phyloP scores from a whole-genome alignment of 1,140 invertebrate species.

The Calycopis cecrops region DNA sequence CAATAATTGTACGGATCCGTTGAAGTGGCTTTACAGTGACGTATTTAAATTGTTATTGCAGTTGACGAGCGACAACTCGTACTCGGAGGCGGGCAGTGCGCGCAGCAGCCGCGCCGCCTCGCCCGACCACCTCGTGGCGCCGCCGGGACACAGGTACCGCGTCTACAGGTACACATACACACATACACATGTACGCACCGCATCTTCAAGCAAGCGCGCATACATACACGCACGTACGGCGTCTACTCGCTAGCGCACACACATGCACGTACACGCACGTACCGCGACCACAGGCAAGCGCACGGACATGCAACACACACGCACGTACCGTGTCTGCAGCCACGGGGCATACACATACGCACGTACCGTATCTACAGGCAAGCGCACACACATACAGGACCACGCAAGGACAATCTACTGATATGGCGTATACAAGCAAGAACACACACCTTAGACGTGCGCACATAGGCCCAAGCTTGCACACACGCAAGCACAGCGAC shows the following conservation, averaged over 20 bases:
- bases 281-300: too few relatives aligned
- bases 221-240: too few relatives aligned
- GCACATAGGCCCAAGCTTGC: background rate
- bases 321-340: too few relatives aligned
- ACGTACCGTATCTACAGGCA: background rate
- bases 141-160: conserved; percentile 27
- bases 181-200: background rate
- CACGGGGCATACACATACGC: too few relatives aligned
- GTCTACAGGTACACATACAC: background rate
- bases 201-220: too few relatives aligned
- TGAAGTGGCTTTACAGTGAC: background rate
- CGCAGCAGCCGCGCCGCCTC: conserved; percentile 76
- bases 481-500: background rate
- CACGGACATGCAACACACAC: too few relatives aligned
- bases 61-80: conserved; percentile 63
- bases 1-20: too few relatives aligned
- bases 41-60: conserved; percentile 25
- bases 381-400: background rate
- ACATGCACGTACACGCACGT: too few relatives aligned
- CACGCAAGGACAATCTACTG: background rate
- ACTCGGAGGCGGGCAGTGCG: conserved; percentile 64
- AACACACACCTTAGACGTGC: background rate
- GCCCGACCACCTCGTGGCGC: conserved; percentile 75
- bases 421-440: background rate
- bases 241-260: too few relatives aligned